Percentiles rank a stretch among this genome's conserved stretches.
Conservation (phyloP, 2,113 vertebrate species). For the Tragelaphus imberbis region DNA sequence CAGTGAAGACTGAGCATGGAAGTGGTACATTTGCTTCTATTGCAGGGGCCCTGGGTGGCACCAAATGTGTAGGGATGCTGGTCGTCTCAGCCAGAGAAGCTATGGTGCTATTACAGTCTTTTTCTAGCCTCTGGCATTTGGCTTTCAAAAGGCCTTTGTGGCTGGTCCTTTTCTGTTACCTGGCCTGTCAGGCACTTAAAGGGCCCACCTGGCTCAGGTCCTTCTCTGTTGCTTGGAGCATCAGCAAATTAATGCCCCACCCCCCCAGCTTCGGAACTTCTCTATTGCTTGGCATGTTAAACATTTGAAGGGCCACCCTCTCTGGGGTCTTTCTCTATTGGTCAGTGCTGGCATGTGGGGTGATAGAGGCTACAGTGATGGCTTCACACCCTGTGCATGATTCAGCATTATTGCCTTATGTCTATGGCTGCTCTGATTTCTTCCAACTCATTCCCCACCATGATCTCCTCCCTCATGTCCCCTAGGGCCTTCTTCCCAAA, state of each 20-base stretch:
- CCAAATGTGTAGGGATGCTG: not conserved
- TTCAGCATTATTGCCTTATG: not conserved
- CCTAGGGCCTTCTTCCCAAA: not conserved
- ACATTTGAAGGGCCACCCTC: not conserved
- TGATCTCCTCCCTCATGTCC: not conserved
- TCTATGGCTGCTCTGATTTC: not conserved
- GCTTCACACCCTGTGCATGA: not conserved
- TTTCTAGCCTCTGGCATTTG: not conserved
- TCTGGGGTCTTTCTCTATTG: not conserved
- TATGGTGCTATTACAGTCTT: not conserved
- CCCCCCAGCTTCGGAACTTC: not conserved
- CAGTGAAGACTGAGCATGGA: not conserved
- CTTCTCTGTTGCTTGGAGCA: not conserved
- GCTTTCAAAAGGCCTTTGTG: not conserved
- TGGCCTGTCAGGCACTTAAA: not conserved
- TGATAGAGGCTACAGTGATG: not conserved
- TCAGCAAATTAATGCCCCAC: not conserved
- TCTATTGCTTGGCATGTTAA: not conserved
- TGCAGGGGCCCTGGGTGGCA: not conserved
- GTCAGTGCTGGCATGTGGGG: not conserved
- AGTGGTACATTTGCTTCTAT: not conserved
- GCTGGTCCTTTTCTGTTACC: not conserved
- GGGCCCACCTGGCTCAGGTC: not conserved
- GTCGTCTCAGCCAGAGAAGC: not conserved
- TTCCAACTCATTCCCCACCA: not conserved